These are phyloP conservation scores for Campopleginae sp. DNA, from an alignment of 2,888 invertebrate genomes.

Conservation along the genomic window DNA sequence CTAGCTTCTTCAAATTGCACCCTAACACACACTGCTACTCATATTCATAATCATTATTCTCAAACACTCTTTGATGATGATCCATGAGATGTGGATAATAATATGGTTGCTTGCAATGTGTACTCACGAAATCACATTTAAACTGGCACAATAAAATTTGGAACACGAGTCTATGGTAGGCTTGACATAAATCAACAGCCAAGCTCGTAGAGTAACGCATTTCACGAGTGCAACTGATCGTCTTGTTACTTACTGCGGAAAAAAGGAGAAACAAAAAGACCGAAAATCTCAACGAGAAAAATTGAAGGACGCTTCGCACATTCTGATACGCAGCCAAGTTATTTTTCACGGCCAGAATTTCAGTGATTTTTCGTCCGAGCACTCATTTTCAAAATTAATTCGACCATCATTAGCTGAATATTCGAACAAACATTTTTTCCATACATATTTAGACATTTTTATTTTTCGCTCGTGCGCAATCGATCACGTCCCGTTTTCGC, in stretches of 20 bases:
- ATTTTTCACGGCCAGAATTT: neutral
- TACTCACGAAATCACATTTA: constrained; percentile 41
- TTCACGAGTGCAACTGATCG: neutral
- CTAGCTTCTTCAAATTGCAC: constrained; percentile 58
- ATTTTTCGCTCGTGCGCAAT: too few relatives aligned
- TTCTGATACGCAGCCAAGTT: neutral
- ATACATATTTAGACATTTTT: too few relatives aligned
- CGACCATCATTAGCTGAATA: too few relatives aligned
- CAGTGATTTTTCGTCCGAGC: neutral
- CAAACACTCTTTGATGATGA: constrained; percentile 22
- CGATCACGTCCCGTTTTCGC: too few relatives aligned
- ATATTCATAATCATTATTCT: constrained; percentile 34
- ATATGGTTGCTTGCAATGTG: constrained; percentile 53
- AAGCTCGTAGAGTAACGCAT: constrained; percentile 21
- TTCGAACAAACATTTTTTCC: too few relatives aligned
- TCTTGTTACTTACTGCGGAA: neutral
- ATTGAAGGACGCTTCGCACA: neutral
- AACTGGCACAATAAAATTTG: constrained; percentile 35
- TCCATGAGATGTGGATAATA: constrained; percentile 10
- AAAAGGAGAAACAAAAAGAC: neutral
- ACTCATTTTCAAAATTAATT: too few relatives aligned
- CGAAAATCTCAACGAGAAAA: neutral
- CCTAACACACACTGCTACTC: constrained; percentile 56
- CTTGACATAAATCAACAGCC: constrained; percentile 21
- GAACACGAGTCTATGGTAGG: constrained; percentile 2